Base-by-base conservation (phyloP, 1,140 invertebrate species). In the Teleogryllus occipitalis region DNA sequence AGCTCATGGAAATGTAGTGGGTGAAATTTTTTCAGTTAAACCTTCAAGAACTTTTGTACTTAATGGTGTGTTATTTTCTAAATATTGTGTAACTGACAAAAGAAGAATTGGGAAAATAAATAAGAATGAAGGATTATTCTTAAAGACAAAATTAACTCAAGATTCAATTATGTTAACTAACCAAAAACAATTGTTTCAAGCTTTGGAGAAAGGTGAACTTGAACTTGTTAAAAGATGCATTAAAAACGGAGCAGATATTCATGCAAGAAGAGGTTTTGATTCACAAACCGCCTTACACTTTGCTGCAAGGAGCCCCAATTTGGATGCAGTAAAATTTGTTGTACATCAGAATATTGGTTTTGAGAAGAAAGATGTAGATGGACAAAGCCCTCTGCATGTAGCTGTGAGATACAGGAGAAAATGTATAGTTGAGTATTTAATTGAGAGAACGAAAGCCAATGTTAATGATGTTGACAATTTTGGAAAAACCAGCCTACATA, bases 161-260 rank as follows among this genome's bases (percentile, higher is more conserved):
- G 47, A 46, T 8, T 72, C 75, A 21, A 48, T 73, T 72, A 79
- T 39, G 8, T 22, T 79, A 27, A 75, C 78, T 72, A 75, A 74
- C 75, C 78, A 79, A 22, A 72, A 79, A 79, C 74, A 75, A 75
- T 8, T 76, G 47, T 80, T 80, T 65, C 21, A 7, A 77, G 75
- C 48, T n/a, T 77, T 80, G 75, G 75, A 76, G 76, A 22, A 77
- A 14, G 79, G 79, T 7, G 48, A 80, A 48, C 47, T 80, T 47
- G 79, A 80, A 80, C 5, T 15, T 0, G 3, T 79, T 47, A 81
- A 78, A 22, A 48, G n/a, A 75, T 82, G 49, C 48, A 76, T 80
- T 47, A 77, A 73, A 75, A 81, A 80, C 21, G 82, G 82, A 80
- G 82, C 81, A 22, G 82, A 83, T 80, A 81, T 83, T 39, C 76